Evolutionary conservation across 2,113 vertebrate genomes (phyloP).

Genomic region (Peromyscus polionotus): DNA sequence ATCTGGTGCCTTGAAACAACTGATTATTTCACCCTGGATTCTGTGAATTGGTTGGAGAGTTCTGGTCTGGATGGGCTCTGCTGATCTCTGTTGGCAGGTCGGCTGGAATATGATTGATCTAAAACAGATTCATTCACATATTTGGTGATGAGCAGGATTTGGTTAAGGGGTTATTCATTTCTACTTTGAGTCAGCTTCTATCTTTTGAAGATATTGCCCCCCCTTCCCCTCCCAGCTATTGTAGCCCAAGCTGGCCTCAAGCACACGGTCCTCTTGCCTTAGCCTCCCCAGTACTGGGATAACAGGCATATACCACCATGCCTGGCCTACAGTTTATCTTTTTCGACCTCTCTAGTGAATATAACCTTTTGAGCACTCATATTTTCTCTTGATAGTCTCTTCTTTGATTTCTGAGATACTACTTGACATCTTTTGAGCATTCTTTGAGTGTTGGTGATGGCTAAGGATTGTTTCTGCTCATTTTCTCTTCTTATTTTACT

Average conservation of each 20-base stretch:
- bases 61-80: background rate
- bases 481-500: constrained; percentile 25
- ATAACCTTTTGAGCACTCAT: background rate
- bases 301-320: background rate
- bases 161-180: constrained; percentile 5
- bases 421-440: background rate
- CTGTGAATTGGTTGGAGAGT: background rate
- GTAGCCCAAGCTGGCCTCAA: background rate
- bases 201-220: background rate
- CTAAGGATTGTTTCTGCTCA: constrained; percentile 37
- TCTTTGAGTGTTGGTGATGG: background rate
- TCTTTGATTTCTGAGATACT: constrained; percentile 24
- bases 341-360: constrained; percentile 25
- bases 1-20: constrained; percentile 17
- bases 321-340: background rate
- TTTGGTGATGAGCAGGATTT: background rate
- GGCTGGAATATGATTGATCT: background rate
- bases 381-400: constrained; percentile 49
- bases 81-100: constrained; percentile 15
- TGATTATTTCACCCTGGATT: background rate
- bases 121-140: background rate
- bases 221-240: background rate
- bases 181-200: background rate
- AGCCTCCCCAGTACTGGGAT: background rate
- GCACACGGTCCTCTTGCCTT: background rate